Conservation (phyloP, 2,888 invertebrate genomes). For the Ommatoiulus sabulosus region DNA sequence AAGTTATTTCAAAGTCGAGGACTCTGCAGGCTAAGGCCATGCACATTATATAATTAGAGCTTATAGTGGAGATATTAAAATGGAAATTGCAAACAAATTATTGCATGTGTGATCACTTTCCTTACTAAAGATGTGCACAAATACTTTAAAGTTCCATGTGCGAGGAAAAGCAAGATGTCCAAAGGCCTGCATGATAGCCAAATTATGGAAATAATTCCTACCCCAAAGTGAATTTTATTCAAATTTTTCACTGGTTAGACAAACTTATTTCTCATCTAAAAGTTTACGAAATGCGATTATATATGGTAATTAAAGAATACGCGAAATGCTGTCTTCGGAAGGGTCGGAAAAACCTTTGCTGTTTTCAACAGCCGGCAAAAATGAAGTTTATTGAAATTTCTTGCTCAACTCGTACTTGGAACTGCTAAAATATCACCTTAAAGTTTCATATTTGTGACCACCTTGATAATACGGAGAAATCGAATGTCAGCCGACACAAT, state of each 20-base stretch:
- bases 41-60: slow-evolving; percentile 5
- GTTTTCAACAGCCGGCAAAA: too few species aligned
- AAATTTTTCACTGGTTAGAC: too few species aligned
- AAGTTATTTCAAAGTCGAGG: not conserved
- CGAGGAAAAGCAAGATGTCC: not conserved
- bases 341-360: too few species aligned
- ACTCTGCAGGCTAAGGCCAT: not conserved
- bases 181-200: not conserved
- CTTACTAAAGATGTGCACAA: not conserved
- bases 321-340: too few species aligned
- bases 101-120: not conserved
- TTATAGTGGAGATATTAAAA: not conserved
- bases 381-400: too few species aligned
- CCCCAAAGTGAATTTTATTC: too few species aligned
- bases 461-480: not conserved
- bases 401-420: not conserved
- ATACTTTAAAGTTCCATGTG: not conserved
- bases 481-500: not conserved
- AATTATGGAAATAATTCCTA: too few species aligned
- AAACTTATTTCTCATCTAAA: too few species aligned
- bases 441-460: not conserved
- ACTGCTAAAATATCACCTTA: not conserved
- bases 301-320: too few species aligned
- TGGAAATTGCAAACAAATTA: not conserved
- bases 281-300: too few species aligned